Evolutionary conservation across 2,113 vertebrate genomes (phyloP), one percentile per base, ranked within the genome.

Genomic region (Salminus brasiliensis): DNA sequence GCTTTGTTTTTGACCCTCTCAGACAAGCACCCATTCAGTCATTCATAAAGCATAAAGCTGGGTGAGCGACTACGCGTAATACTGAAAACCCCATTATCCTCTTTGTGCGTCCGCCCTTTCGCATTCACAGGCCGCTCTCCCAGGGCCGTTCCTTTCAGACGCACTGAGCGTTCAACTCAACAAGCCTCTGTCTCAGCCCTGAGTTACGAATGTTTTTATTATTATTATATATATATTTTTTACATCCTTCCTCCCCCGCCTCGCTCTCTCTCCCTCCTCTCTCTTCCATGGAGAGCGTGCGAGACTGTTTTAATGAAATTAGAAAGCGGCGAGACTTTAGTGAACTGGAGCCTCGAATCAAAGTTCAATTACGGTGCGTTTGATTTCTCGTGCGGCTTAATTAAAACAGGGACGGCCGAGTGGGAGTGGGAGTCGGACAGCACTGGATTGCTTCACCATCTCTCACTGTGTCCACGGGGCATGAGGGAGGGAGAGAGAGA

Each of bases 351-450:
- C 59, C 78, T 78, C 75, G 49, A 88, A 90, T 91, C 86, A 86
- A 84, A 88, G 87, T 90, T 89, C 75, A 91, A 87, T 88, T 88
- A 87, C 43, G 67, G 62, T 72, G 71, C 55, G 69, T 88, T 89
- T 87, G 67, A 88, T 90, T 89, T 88, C 76, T 82, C 77, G n/a
- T 57, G 77, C 67, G 72, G 85, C 84, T 90, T 89, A 86, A 91
- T 91, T 91, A 90, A 85, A 85, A 70, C 13, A 41, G 75, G 82
- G 77, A 73, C 29, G 27, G 25, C 23, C 36, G 72, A 25, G 16
- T 27, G 25, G 36, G 39, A 59, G 39, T 41, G n/a, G n/a, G 67
- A 67, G 60, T 30, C 55, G 63, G 81, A 62, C 68, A 74, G 30
- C 4, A 5, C 47, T 32, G 66, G 43, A 74, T 62, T 83, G 84